Conservation (phyloP, 2,797 vertebrate species). For the Lacerta bilineata region DNA sequence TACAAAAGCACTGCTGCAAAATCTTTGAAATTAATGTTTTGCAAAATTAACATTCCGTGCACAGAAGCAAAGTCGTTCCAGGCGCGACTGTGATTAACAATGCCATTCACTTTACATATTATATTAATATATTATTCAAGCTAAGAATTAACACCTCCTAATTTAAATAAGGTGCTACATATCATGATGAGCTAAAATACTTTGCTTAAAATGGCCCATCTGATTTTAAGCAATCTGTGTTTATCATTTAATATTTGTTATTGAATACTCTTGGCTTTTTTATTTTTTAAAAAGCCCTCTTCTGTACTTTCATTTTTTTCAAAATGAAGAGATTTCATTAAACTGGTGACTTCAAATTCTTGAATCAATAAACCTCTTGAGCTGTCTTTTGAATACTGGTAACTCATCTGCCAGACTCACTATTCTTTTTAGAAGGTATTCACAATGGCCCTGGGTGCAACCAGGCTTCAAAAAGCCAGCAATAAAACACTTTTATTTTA, state of each 20-base stretch:
- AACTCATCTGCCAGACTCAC: constrained; percentile 51
- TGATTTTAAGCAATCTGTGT: constrained; percentile 89
- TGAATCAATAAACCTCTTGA: constrained; percentile 72
- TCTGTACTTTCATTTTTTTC: constrained; percentile 86
- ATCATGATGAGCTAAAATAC: constrained; percentile 90
- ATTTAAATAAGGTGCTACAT: constrained; percentile 92
- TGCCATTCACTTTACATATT: constrained; percentile 92
- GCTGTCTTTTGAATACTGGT: constrained; percentile 65
- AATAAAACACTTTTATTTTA: constrained; percentile 6
- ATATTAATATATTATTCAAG: constrained; percentile 93
- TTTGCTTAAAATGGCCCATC: constrained; percentile 89
- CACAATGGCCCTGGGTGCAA: constrained; percentile 37
- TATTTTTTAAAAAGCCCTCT: constrained; percentile 77
- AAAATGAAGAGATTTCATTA: constrained; percentile 86
- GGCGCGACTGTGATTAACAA: constrained; percentile 92
- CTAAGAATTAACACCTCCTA: constrained; percentile 91
- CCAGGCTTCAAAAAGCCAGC: not conserved
- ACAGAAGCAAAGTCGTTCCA: constrained; percentile 90
- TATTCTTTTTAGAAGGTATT: constrained; percentile 39
- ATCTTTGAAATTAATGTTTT: constrained; percentile 93
- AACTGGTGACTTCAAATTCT: constrained; percentile 76
- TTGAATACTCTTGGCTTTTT: constrained; percentile 76
- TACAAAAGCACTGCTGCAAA: constrained; percentile 91
- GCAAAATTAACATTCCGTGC: constrained; percentile 91
- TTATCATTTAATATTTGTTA: constrained; percentile 91